Evolutionary conservation across 2,888 invertebrate species (phyloP).

Genomic region (Lobophora halterata): DNA sequence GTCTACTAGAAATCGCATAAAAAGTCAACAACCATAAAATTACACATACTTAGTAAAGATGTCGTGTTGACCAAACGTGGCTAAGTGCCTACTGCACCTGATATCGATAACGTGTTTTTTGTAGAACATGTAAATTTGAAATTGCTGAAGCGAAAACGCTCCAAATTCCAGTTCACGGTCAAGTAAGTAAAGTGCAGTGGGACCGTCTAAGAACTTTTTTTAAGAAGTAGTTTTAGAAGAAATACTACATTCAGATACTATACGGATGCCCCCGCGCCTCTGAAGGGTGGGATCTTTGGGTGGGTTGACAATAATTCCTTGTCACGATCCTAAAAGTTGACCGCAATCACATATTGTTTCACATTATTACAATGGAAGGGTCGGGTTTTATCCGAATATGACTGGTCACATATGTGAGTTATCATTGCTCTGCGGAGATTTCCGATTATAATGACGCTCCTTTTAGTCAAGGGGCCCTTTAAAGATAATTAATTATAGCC

Average conservation of each 20-base stretch:
- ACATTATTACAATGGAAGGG: slow-evolving; percentile 50
- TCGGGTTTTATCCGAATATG: slow-evolving; percentile 49
- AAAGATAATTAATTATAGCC: slow-evolving; percentile 8
- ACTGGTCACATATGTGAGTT: slow-evolving; percentile 49
- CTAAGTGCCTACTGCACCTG: slow-evolving; percentile 1
- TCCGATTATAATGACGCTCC: slow-evolving; percentile 38
- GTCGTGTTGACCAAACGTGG: slow-evolving; percentile 3
- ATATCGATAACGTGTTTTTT: slow-evolving; percentile 3
- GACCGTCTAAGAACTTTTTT: too few species aligned
- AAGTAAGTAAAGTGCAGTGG: too few species aligned
- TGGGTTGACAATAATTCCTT: slow-evolving; percentile 40
- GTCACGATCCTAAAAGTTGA: slow-evolving; percentile 46
- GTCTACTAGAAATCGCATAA: slow-evolving; percentile 7
- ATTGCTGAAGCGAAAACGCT: slow-evolving; percentile 9
- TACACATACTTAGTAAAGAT: not conserved
- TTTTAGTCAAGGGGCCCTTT: slow-evolving; percentile 40
- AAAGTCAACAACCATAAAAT: not conserved
- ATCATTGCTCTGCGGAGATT: slow-evolving; percentile 40
- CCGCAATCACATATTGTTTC: slow-evolving; percentile 48
- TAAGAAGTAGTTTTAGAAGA: too few species aligned
- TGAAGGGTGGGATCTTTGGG: slow-evolving; percentile 20
- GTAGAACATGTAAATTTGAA: slow-evolving; percentile 13
- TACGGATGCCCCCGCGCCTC: slow-evolving; percentile 8
- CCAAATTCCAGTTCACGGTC: slow-evolving; percentile 15
- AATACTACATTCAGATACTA: too few species aligned